These are phyloP conservation scores for Tringa solitaria DNA, from an alignment of 2,113 vertebrate species.

Conservation along the genomic window DNA sequence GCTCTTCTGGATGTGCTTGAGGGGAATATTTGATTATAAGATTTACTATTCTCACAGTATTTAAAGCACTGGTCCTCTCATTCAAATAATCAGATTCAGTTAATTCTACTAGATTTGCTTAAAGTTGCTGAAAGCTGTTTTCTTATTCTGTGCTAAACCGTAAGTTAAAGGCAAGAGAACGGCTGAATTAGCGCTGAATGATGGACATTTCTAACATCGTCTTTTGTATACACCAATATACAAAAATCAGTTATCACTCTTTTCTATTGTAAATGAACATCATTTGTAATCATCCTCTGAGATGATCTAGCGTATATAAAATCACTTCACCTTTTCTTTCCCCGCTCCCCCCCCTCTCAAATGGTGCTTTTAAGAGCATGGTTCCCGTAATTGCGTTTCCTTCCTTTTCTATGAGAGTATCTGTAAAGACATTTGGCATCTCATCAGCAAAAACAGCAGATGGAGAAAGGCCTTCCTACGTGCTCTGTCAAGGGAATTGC, in stretches of 20 bases:
- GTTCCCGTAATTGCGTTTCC: slow-evolving; percentile 66
- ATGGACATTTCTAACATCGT: not conserved
- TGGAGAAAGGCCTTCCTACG: slow-evolving; percentile 70
- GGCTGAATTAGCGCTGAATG: not conserved
- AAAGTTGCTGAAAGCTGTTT: not conserved
- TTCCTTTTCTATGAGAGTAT: slow-evolving; percentile 59
- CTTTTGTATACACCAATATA: slow-evolving; percentile 32
- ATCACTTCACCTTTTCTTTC: not conserved
- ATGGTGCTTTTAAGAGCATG: slow-evolving; percentile 60
- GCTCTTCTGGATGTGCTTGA: not conserved
- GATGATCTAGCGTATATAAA: slow-evolving; percentile 46
- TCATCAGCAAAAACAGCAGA: slow-evolving; percentile 78
- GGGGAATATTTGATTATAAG: not conserved
- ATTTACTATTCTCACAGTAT: not conserved
- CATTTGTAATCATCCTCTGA: slow-evolving; percentile 45
- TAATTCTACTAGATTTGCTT: not conserved
- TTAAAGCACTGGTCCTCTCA: not conserved
- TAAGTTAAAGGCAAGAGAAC: not conserved
- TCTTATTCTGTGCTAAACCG: not conserved
- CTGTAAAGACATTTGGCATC: slow-evolving; percentile 77
- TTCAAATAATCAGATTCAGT: not conserved
- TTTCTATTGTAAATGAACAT: slow-evolving; percentile 39
- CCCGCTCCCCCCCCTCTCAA: not conserved
- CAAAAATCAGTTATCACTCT: slow-evolving; percentile 41
- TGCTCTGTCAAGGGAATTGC: slow-evolving; percentile 74